Evolutionary conservation across 2,113 vertebrate genomes (phyloP), one percentile per base, ranked within the genome.

Genomic region (Nerophis ophidion): DNA sequence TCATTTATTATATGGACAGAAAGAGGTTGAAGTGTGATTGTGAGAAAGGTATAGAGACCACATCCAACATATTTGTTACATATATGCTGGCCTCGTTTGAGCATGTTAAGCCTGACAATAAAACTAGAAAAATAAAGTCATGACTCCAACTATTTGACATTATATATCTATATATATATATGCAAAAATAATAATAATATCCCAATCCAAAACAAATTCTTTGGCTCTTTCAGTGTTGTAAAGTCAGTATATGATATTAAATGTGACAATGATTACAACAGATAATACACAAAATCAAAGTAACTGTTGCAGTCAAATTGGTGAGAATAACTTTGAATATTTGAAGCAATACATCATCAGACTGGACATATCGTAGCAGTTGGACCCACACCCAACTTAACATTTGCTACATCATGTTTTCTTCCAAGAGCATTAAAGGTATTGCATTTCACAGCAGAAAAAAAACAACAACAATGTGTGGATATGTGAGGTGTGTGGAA

Each of bases 341-440:
- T 68, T 51, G 61, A 75, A 78, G 81, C 81, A 80, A 86, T 76
- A 82, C 71, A 80, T 71, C 65, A 70, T 82, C 71, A 76, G 74
- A 83, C 76, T 78, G 76, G 79, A 81, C 72, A 82, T 67, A 79
- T 60, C 72, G 80, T 85, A 86, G 84, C 87, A 73, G 78, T 79
- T 77, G 77, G 74, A 75, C 67, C 66, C 68, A 61, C 66, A 80
- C 63, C 78, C 46, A 36, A 66, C 49, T 66, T 42, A 19, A 56
- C 12, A 44, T 81, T 66, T 85, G 87, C 89, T 89, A 89, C 88
- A 90, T 89, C 71, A 85, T 81, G 72, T 84, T 80, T 61, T 26
- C 26, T 72, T 85, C 75, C 71, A 74, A 76, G 74, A 81, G 70
- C 65, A 83, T 73, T 68, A 73, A 66, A 75, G 68, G 72, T 89